Evolutionary conservation across 2,888 invertebrate species (phyloP), one percentile per base, ranked within the genome.

Genomic region (Palloptera scutellata): DNA sequence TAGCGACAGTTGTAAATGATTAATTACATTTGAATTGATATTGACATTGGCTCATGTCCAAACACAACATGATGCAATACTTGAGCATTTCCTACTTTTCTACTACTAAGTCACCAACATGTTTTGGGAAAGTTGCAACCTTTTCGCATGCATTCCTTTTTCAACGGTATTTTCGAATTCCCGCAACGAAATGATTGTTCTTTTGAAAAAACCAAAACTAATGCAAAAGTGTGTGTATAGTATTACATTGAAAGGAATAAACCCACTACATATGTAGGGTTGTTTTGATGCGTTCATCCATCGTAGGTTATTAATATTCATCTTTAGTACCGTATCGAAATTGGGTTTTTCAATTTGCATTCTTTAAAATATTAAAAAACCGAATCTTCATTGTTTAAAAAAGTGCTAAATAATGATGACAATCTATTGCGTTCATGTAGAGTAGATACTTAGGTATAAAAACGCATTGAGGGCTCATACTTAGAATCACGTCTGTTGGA

Each of bases 221-320:
- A 72, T 72, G 61, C 55, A 62, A 68, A 68, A 72, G 70, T 63
- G 72, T 71, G 68, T 51, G 9, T 15, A 58, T 9, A 19, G n/a
- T 17, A 19, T 52, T 64, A 52, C 53, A 64, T 65, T 65, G 42
- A n/a, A 41, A 13, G 11, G 57, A 57, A 12, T 48, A n/a, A n/a
- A 48, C 11, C 5, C 48, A 15, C 48, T 48, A 15, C 48, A 15
- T 15, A 10, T 48, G 6, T 15, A 48, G 48, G 48, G 48, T 48
- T 8, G 48, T 11, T 48, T 5, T 30, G 30, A 30, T 30, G 30
- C 30, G 30, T 30, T 30, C 6, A 30, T 30, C 30, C 6, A 30
- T 30, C 30, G 30, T 4, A 30, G 30, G 30, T 30, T 30, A 30
- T 30, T 4, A 30, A 30, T 30, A 4, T 30, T 30, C 30, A 30